Base-by-base conservation (phyloP, 1,140 invertebrate species). In the Cydia strobilella region DNA sequence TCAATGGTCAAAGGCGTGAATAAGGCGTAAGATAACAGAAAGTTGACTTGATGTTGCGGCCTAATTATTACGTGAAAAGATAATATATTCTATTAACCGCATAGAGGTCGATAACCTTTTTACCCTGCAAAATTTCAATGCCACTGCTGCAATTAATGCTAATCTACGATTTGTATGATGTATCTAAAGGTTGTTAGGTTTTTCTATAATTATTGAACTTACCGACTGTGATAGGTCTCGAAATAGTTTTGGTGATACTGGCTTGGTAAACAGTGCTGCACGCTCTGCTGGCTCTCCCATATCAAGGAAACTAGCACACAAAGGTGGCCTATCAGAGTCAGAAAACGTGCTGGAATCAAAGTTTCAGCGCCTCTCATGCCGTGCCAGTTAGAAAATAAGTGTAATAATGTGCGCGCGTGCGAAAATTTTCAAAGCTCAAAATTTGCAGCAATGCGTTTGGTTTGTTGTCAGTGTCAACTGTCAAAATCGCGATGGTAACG, bases 261-360 rank as follows among this genome's bases (percentile, higher is more conserved):
- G 80, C 79, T 90, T 76, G 88, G 90, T 78, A 94, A 93, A 94
- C 94, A 94, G 75, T 84, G 87, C 78, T 82, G 90, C 76, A 89
- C 85, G 80, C 84, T 94, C 92, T 92, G 86, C 76, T 91, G 86
- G 84, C 86, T 93, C 87, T 93, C 94, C 94, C 94, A 94, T 94
- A 95, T 83, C 80, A 94, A 86, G 63, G 91, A 90, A 72, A 94
- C 81, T 71, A 92, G 83, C 76, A 94, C 93, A 78, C 89, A 92
- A 63, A 94, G 88, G 86, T 95, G 94, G 39, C 93, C 91, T 76
- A 94, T 83, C 54, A 95, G 88, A 79, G 91, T 93, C 72, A 95
- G 84, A 88, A 94, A 94, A 78, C 94, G 89, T 42, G 93, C 89
- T 77, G 94, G 94, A 80, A 94, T 93, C 48, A 94, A 77, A 72